Base-by-base conservation (phyloP, 2,797 vertebrate genomes). In the Champsocephalus esox region DNA sequence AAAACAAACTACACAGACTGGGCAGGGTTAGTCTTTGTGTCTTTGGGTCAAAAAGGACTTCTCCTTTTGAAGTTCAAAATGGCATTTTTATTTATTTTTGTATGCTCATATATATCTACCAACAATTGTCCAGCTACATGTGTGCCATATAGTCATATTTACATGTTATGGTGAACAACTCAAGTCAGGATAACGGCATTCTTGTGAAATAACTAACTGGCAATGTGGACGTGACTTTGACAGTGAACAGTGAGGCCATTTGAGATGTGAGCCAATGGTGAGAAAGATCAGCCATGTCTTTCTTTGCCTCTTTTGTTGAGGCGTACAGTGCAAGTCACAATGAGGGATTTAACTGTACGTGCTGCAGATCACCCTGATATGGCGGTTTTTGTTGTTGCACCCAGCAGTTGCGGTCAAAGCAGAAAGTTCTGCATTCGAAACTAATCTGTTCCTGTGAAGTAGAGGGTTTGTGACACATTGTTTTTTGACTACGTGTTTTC, bases 321-420 rank as follows among this genome's bases (percentile, higher is more conserved):
- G 68, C 32, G 13, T 52, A 70, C 74, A 70, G 75, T 70, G n/a
- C 16, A 56, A 86, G 84, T 87, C 90, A 92, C 88, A 92, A 89
- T 86, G 78, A 81, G 57, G 62, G 74, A 62, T 85, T 79, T 80
- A 49, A 79, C 80, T 21, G 79, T 92, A 91, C 88, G 88, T 91
- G 92, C 87, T 41, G 43, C 80, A 85, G 92, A 92, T 94, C 69
- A 9, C 1, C 24, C 69, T 80, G 92, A 94, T 92, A 91, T n/a
- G 73, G 44, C 51, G n/a, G 38, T 9, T 19, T 28, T 57, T 49
- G 13, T n/a, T 45, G 3, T 62, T 41, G 8, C 67, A 76, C 24
- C 79, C 9, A 48, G 52, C 11, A 12, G 21, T 71, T 41, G 65
- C 7, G 3, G 74, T 71, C 60, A 8, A 57, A 2, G 77, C 66